phyloP scores from a whole-genome alignment of 2,797 vertebrate genomes.

The Hyperoplus lanceolatus region DNA sequence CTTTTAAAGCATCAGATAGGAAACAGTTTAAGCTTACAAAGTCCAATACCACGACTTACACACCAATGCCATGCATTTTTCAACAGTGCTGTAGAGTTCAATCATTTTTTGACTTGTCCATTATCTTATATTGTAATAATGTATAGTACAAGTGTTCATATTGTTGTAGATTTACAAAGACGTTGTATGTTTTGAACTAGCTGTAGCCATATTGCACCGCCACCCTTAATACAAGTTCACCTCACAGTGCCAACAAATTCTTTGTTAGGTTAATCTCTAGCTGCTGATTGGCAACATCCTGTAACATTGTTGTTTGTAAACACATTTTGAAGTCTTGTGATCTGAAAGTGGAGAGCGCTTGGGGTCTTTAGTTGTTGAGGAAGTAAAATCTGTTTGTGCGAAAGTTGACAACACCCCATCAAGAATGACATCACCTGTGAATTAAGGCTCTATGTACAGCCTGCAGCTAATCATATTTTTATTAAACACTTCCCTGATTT shows the following conservation, averaged over 20 bases:
- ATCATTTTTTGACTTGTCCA: not conserved
- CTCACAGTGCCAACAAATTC: conserved; percentile 51
- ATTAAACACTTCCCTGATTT: not conserved
- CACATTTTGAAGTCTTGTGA: conserved; percentile 58
- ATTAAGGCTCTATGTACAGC: not conserved
- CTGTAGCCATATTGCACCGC: conserved; percentile 15
- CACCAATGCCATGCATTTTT: not conserved
- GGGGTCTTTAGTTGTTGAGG: conserved; percentile 8
- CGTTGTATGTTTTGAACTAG: not conserved
- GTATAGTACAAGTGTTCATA: not conserved
- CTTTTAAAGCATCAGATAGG: not conserved
- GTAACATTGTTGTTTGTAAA: conserved; percentile 42
- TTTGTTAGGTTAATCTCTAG: conserved; percentile 69
- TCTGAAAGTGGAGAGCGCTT: conserved; percentile 42
- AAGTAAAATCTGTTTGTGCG: conserved; percentile 10
- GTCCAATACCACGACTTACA: no score
- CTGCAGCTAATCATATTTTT: not conserved
- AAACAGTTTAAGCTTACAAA: not conserved
- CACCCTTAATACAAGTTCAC: conserved; percentile 42
- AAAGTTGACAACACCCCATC: not conserved
- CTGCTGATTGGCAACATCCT: conserved; percentile 49
- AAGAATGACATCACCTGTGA: not conserved
- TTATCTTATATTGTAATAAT: not conserved
- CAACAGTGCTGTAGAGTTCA: not conserved
- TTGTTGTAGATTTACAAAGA: conserved; percentile 1